These are phyloP conservation scores for Zootermopsis nevadensis DNA, from an alignment of 2,888 invertebrate genomes.

Conservation along the genomic window DNA sequence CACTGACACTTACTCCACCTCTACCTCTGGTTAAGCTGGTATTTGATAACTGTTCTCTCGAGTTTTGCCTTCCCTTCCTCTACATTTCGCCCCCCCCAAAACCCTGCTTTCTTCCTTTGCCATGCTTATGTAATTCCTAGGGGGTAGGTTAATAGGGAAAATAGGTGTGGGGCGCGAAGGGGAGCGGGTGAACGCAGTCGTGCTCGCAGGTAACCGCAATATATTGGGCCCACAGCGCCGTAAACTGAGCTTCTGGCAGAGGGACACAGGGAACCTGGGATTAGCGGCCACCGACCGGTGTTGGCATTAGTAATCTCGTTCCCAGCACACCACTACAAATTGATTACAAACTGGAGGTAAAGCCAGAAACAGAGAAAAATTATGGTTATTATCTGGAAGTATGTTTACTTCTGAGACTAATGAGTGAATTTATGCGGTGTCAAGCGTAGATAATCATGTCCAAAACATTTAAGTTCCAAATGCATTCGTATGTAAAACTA, in stretches of 20 bases:
- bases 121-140: neutral
- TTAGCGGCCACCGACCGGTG: neutral
- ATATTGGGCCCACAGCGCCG: neutral
- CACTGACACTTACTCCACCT: neutral
- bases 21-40: neutral
- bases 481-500: too few relatives aligned
- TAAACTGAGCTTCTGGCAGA: neutral
- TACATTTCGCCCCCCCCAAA: neutral
- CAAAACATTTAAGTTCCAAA: too few relatives aligned
- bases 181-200: neutral
- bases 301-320: neutral
- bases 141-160: neutral
- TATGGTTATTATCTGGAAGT: neutral
- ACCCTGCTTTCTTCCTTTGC: neutral
- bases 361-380: neutral
- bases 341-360: conserved; percentile 3
- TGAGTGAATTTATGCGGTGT: too few relatives aligned
- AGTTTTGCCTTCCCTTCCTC: too few relatives aligned
- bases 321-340: conserved; percentile 9
- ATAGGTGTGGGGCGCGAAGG: neutral
- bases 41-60: neutral
- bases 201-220: conserved; percentile 8
- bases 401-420: too few relatives aligned
- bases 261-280: neutral
- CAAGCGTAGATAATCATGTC: too few relatives aligned